Percentiles rank a stretch among this genome's conserved stretches.
Conservation (phyloP, 2,113 vertebrate species). For the Clarias macrocephalus region DNA sequence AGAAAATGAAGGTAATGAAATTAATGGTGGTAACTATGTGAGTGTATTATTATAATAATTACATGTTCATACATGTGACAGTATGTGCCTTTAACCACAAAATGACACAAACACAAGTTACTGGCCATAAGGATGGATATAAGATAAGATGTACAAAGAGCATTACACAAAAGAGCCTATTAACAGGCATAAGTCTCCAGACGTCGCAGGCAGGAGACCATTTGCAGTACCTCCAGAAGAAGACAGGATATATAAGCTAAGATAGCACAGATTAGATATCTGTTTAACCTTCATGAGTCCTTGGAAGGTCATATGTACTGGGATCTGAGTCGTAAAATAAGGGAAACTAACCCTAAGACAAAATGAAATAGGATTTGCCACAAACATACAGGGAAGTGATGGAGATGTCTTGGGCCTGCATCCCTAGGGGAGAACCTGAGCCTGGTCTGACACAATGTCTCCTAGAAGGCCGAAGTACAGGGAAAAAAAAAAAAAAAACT, state of each 20-base stretch:
- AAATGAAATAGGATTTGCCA: neutral
- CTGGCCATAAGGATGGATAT: neutral
- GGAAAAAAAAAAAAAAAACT: neutral
- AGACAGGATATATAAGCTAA: neutral
- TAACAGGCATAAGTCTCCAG: neutral
- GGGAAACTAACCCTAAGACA: neutral
- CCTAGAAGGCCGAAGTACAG: neutral
- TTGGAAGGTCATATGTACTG: neutral
- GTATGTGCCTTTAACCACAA: neutral
- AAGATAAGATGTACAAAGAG: neutral
- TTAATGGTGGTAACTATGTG: neutral
- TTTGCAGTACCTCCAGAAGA: neutral
- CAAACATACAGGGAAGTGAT: neutral
- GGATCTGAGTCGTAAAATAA: neutral
- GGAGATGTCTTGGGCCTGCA: neutral
- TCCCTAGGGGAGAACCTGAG: neutral
- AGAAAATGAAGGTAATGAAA: neutral
- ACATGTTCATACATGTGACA: neutral
- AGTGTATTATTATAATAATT: neutral
- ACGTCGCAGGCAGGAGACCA: too few species aligned
- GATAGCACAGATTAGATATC: constrained; percentile 1
- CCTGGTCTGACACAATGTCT: constrained; percentile 2
- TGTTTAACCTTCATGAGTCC: neutral
- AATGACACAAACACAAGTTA: neutral
- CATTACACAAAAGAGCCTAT: neutral